Conservation (phyloP, 2,113 vertebrate genomes). For the Elachura formosa region DNA sequence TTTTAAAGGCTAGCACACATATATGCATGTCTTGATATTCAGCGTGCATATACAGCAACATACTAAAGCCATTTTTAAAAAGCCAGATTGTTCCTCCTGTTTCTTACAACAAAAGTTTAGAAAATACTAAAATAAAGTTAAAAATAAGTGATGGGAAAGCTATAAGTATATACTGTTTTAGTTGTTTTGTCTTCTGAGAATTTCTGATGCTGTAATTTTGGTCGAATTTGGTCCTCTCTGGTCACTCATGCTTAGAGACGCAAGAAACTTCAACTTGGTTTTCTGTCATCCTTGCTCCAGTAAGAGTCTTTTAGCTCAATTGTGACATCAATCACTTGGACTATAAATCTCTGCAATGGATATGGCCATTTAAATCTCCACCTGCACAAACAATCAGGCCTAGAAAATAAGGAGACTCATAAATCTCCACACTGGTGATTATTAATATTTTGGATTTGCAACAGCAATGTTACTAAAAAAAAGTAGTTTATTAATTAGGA, state of each 20-base stretch:
- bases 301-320: conserved; percentile 62
- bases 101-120: neutral
- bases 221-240: neutral
- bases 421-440: conserved; percentile 71
- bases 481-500: conserved; percentile 63
- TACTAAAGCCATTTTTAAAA: neutral
- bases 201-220: conserved; percentile 13
- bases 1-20: neutral
- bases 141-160: neutral
- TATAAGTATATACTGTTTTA: neutral
- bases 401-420: conserved; percentile 72
- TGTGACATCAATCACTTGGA: conserved; percentile 73
- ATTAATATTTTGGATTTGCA: conserved; percentile 65
- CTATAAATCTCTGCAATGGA: conserved; percentile 75
- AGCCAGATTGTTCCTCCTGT: neutral
- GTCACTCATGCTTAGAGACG: conserved; percentile 45
- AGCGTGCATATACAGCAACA: neutral
- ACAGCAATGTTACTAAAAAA: conserved; percentile 7
- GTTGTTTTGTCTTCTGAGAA: neutral
- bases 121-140: neutral
- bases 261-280: conserved; percentile 68
- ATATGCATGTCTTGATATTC: neutral
- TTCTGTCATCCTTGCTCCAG: conserved; percentile 60
- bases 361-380: conserved; percentile 76
- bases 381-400: conserved; percentile 76